Base-by-base conservation (phyloP, 1,140 invertebrate species). In the Temnothorax longispinosus region DNA sequence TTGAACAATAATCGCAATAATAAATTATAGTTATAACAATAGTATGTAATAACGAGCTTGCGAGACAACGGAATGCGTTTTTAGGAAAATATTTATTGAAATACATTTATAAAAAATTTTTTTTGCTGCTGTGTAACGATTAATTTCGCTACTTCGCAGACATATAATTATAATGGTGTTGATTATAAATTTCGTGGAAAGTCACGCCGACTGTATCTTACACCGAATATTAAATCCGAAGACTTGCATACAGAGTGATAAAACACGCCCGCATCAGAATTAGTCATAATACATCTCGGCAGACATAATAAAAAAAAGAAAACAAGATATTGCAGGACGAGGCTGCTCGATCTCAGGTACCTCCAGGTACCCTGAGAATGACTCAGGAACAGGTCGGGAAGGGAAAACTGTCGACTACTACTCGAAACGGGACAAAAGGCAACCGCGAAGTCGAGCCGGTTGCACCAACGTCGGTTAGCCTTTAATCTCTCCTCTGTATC, bases 401-500 rank as follows among this genome's bases (percentile, higher is more conserved):
- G 54, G 54, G 80, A 84, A 84, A 75, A 84, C 27, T 27, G 41
- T 82, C 80, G 52, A 44, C 69, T 74, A 47, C 67, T 35, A 84
- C 11, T 54, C 41, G 54, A 56, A 75, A 60, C 56, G 54, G 67
- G 69, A 84, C 80, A 84, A 84, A 84, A 84, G 80, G 69, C 67
- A 47, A 62, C 80, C 80, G 41, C 69, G n/a, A n/a, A 84, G 69
- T 75, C 54, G 52, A 58, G 38, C 56, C 69, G 69, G 80, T 82
- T 74, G 80, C 67, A 58, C 54, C 52, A 18, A 47, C 27, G 54
- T 62, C 41, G 80, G 80, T 84, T 74, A 84, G 41, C 52, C 80
- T 84, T 84, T 84, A 84, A 84, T 84, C 80, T 84, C 54, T 84
- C 69, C 13, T 75, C 80, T 74, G 80, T 84, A 84, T 84, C 80